Conservation (phyloP, 2,113 vertebrate species). For the Caranx melampygus region DNA sequence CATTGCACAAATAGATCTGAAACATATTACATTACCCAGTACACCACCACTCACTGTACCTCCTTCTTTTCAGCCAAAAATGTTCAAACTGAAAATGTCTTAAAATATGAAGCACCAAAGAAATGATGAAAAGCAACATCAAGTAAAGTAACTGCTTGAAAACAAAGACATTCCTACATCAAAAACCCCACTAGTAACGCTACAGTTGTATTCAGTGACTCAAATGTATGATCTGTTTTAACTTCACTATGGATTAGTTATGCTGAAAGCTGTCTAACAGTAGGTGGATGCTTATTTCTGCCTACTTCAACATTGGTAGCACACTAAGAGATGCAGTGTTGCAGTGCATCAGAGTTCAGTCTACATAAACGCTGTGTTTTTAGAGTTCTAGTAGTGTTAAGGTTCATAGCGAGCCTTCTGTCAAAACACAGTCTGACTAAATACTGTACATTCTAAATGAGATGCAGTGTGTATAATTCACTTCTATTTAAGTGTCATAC, state of each 20-base stretch:
- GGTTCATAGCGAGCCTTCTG: conserved; percentile 20
- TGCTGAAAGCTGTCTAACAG: conserved; percentile 45
- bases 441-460: conserved; percentile 51
- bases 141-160: conserved; percentile 41
- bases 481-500: conserved; percentile 22
- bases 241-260: conserved; percentile 54
- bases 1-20: conserved; percentile 57
- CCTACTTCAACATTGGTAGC: conserved; percentile 57
- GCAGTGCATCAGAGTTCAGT: conserved; percentile 54
- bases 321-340: conserved; percentile 37
- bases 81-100: conserved; percentile 41
- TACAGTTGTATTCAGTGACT: conserved; percentile 43
- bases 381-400: conserved; percentile 23
- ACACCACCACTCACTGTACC: conserved; percentile 41
- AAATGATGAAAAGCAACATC: conserved; percentile 56
- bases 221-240: conserved; percentile 58
- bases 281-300: conserved; percentile 48
- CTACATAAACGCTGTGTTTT: conserved; percentile 52
- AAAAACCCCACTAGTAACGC: conserved; percentile 50
- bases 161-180: conserved; percentile 73
- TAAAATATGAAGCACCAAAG: conserved; percentile 63
- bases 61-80: conserved; percentile 43
- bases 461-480: conserved; percentile 29
- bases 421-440: conserved; percentile 25
- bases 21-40: conserved; percentile 44